These are phyloP conservation scores for Procavia capensis DNA, from an alignment of 2,113 vertebrate species.

Conservation along the genomic window DNA sequence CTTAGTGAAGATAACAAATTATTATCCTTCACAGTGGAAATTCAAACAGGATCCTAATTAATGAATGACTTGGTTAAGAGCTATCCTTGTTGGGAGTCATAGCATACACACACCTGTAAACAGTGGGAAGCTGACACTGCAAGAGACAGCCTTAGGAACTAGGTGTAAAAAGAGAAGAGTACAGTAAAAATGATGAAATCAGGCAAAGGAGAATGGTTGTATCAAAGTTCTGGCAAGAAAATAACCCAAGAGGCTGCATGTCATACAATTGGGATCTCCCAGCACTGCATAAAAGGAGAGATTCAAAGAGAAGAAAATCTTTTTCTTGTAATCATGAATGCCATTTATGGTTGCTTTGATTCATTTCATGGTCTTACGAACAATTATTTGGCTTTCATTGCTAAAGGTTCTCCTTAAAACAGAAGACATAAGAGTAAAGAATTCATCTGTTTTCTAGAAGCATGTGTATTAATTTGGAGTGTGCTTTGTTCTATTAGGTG, in stretches of 20 bases:
- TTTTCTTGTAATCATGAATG: conserved; percentile 58
- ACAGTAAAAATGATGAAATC: background rate
- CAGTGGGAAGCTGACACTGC: background rate
- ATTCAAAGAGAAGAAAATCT: conserved; percentile 30
- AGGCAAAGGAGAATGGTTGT: conserved; percentile 37
- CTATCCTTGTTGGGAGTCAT: conserved; percentile 26
- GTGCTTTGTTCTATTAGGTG: conserved; percentile 61
- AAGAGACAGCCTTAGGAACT: background rate
- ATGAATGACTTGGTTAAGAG: conserved; percentile 64
- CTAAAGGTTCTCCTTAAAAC: conserved; percentile 72
- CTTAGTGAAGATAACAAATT: conserved; percentile 45
- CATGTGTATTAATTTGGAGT: conserved; percentile 72
- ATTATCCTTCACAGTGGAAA: conserved; percentile 42
- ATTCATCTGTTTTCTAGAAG: conserved; percentile 69
- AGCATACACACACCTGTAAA: conserved; percentile 5
- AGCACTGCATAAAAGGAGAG: background rate
- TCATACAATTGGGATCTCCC: background rate
- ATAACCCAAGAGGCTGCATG: background rate
- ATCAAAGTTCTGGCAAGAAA: conserved; percentile 7
- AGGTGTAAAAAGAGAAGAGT: background rate
- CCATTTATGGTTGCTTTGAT: conserved; percentile 61
- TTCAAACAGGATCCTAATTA: conserved; percentile 49
- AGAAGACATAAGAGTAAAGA: conserved; percentile 71
- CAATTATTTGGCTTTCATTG: conserved; percentile 64
- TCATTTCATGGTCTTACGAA: conserved; percentile 66